Conservation (phyloP, 2,888 invertebrate species). For the Lycaena phlaeas region DNA sequence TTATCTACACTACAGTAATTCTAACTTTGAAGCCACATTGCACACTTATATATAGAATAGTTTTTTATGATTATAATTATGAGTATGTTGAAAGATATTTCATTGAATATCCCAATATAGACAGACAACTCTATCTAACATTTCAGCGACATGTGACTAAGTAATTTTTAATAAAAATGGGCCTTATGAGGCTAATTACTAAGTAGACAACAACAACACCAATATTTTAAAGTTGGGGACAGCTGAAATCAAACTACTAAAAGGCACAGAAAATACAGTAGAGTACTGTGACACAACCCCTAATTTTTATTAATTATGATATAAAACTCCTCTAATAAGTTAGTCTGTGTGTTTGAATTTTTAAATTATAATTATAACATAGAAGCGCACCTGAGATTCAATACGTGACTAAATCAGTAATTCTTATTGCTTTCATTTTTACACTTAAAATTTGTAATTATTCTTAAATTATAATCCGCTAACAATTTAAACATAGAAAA, state of each 20-base stretch:
- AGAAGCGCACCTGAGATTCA: slow-evolving; percentile 7
- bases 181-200: slow-evolving; percentile 23
- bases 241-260: slow-evolving; percentile 47
- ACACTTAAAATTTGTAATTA: background rate
- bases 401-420: slow-evolving; percentile 4
- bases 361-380: slow-evolving; percentile 1
- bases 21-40: slow-evolving; percentile 48
- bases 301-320: slow-evolving; percentile 29
- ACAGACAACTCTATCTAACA: slow-evolving; percentile 19
- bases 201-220: slow-evolving; percentile 30
- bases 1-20: slow-evolving; percentile 47
- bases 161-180: slow-evolving; percentile 15
- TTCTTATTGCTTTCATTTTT: slow-evolving; percentile 3
- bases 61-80: slow-evolving; percentile 35
- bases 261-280: slow-evolving; percentile 59
- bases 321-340: slow-evolving; percentile 12
- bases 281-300: slow-evolving; percentile 47
- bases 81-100: slow-evolving; percentile 34
- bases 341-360: background rate
- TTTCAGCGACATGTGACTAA: slow-evolving; percentile 16
- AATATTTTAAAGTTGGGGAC: slow-evolving; percentile 36
- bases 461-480: slow-evolving; percentile 4
- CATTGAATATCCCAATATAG: slow-evolving; percentile 7
- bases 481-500: background rate
- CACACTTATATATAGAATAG: slow-evolving; percentile 29